Conservation (phyloP, 1,140 invertebrate genomes). For the Diploscapter pachys region DNA sequence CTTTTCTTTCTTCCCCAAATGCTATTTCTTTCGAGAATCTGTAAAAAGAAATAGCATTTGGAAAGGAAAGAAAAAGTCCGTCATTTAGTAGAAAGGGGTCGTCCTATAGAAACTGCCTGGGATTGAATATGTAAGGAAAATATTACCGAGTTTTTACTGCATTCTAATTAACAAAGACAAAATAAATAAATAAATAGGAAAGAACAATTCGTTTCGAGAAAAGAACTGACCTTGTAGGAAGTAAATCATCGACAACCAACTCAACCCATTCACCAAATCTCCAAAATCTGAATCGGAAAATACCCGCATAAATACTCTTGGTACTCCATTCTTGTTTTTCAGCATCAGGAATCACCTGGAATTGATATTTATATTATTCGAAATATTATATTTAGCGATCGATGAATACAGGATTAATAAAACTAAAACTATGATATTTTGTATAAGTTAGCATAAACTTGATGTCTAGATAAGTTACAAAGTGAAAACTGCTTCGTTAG, state of each 20-base stretch:
- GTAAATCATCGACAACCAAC: slow-evolving; percentile 87
- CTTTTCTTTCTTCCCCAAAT: no score
- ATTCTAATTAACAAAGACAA: not conserved
- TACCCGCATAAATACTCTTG: slow-evolving; percentile 53
- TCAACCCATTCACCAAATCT: slow-evolving; percentile 92
- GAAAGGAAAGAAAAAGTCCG: no score
- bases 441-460: no score
- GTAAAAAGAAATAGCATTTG: no score
- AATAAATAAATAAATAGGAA: not conserved
- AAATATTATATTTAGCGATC: not conserved
- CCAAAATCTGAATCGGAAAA: slow-evolving; percentile 91
- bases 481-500: no score
- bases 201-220: not conserved
- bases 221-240: slow-evolving; percentile 73
- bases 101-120: no score
- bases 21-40: no score
- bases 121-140: no score
- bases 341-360: slow-evolving; percentile 53
- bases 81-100: no score
- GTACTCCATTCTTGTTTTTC: slow-evolving; percentile 52
- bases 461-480: no score
- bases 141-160: not conserved
- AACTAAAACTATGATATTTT: no score
- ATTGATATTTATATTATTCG: not conserved
- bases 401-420: no score